Conservation (phyloP, 2,888 invertebrate genomes). For the Rutpela maculata region DNA sequence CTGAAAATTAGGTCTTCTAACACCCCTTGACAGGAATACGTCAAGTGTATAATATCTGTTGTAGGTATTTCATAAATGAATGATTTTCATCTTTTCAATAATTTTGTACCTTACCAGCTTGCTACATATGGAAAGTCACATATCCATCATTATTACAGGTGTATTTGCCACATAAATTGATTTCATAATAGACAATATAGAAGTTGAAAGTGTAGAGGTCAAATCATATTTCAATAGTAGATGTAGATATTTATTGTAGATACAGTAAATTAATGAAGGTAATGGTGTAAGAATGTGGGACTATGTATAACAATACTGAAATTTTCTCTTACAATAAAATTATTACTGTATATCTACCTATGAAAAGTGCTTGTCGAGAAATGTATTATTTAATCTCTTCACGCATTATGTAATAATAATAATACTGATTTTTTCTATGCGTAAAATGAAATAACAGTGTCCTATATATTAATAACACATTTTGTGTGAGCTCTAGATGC, state of each 20-base stretch:
- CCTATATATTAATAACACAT: background rate
- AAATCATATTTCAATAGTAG: background rate
- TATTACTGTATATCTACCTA: background rate
- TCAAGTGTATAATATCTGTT: too few relatives aligned
- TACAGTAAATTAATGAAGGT: background rate
- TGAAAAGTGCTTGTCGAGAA: background rate
- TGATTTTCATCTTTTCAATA: too few relatives aligned
- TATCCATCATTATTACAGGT: background rate
- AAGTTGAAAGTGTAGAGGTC: background rate
- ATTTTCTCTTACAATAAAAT: background rate
- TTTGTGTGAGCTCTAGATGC: background rate
- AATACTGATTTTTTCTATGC: background rate
- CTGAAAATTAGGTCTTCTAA: too few relatives aligned
- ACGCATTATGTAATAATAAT: background rate
- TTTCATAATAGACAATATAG: background rate
- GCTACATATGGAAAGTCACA: too few relatives aligned
- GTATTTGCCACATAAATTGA: background rate
- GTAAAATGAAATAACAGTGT: background rate
- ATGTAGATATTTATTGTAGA: background rate
- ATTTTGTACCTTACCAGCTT: too few relatives aligned
- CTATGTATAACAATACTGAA: background rate
- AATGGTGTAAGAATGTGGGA: background rate
- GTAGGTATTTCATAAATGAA: too few relatives aligned
- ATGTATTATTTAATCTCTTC: background rate
- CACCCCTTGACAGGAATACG: too few relatives aligned